phyloP scores from a whole-genome alignment of 2,797 vertebrate species.

The Prionace glauca region DNA sequence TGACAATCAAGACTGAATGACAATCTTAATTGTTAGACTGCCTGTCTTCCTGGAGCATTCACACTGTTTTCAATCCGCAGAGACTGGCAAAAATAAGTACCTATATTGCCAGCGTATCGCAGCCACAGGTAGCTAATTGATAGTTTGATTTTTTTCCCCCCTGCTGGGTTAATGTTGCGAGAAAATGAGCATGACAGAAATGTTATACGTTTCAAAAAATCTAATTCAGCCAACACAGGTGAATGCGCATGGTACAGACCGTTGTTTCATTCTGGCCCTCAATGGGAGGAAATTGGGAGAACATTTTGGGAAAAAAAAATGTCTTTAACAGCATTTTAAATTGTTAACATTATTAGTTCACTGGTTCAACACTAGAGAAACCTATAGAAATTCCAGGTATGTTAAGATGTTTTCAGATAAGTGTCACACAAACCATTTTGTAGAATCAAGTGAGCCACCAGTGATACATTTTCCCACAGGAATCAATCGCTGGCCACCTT shows the following conservation, averaged over 20 bases:
- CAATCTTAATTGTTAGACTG: neutral
- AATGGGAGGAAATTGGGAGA: neutral
- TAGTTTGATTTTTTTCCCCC: neutral
- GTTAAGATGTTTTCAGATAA: neutral
- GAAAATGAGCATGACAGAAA: neutral
- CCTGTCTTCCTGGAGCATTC: neutral
- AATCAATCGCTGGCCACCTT: neutral
- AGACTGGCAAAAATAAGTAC: neutral
- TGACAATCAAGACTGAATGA: neutral
- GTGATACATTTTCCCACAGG: neutral
- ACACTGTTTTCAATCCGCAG: neutral
- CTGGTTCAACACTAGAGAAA: neutral
- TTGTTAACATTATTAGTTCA: neutral
- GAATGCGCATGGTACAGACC: too few species aligned
- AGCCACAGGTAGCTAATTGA: neutral
- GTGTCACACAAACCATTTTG: neutral
- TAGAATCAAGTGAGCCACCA: neutral
- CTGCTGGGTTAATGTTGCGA: neutral
- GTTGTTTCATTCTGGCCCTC: too few species aligned
- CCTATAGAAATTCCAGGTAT: neutral
- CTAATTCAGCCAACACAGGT: too few species aligned
- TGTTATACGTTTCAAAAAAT: neutral
- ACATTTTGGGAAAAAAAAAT: neutral
- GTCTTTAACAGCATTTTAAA: neutral
- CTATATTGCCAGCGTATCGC: neutral